Base-by-base conservation (phyloP, 2,888 invertebrate genomes). In the Cheilosia variabilis region DNA sequence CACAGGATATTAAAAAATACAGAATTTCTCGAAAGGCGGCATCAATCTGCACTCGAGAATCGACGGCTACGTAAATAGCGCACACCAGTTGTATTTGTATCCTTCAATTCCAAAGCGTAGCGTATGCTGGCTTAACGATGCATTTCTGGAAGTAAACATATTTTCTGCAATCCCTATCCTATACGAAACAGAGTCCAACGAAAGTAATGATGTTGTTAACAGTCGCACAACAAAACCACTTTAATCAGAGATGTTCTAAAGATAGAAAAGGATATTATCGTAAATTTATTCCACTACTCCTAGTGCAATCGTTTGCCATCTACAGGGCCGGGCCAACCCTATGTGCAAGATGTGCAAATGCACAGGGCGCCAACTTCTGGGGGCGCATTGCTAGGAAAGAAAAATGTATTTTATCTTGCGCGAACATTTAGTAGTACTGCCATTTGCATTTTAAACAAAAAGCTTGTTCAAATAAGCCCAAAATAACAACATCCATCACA, bases 1-100 rank as follows among this genome's bases (percentile, higher is more conserved):
- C 71, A 80, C 79, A 84, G 84, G 84, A 84, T 83, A 83, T 83
- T 83, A 73, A 83, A 78, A 63, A 78, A 78, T 63, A 78, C 78
- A 69, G 50, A 53, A 72, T 52, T 68, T 71, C 52, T 34, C 52
- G 66, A 47, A 79, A 78, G 62, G 34, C 63, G 68, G 55, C 68
- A 73, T 73, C 73, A 73, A 79, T 83, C 78, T 79, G 60, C 41
- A 78, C 66, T 72, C 50, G 47, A 78, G 41, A 62, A 62, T 68
- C 75, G 13, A 17, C 4, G 6, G 19, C 15, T 71, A 19, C 9
- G 19, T 19, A 47, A 10, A 19, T 9, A 47, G 47, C 47, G 27
- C 2, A 41, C 15, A 22, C 6, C 17, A 55, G 6, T 31, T 9
- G 31, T 31, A 9, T 7, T 31, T 31, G 31, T 7, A 15, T 50